phyloP scores from a whole-genome alignment of 2,888 invertebrate species.

The Megastigmus dorsalis region DNA sequence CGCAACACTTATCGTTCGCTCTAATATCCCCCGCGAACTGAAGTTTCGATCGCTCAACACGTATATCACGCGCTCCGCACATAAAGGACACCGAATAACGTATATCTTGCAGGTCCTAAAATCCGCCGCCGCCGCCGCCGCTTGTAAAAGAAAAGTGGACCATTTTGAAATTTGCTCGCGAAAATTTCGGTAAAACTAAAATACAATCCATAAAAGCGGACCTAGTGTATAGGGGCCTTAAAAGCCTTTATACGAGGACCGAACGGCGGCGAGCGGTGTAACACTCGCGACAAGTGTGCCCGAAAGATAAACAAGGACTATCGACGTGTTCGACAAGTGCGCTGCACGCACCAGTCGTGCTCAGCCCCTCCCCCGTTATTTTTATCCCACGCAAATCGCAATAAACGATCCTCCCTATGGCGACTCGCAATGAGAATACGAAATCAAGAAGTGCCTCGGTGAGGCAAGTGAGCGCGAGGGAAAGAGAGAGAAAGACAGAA shows the following conservation, averaged over 20 bases:
- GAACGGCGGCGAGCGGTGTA: neutral
- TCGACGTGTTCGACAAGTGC: neutral
- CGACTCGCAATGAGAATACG: constrained; percentile 52
- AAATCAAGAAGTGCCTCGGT: constrained; percentile 41
- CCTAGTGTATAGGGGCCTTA: no score
- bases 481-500: constrained; percentile 9
- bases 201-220: constrained; percentile 32
- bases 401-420: constrained; percentile 9
- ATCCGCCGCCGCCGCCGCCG: no score
- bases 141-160: no score
- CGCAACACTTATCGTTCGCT: no score
- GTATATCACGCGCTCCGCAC: no score
- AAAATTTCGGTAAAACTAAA: constrained; percentile 36
- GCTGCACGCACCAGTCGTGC: no score
- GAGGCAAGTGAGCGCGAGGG: constrained; percentile 2
- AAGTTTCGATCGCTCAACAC: no score
- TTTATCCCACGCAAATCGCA: constrained; percentile 6
- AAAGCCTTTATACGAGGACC: constrained; percentile 25
- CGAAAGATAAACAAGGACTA: constrained; percentile 35
- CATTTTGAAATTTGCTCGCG: no score
- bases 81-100: no score
- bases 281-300: constrained; percentile 20
- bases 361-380: no score
- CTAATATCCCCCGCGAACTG: no score
- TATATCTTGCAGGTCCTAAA: no score